phyloP scores from a whole-genome alignment of 1,140 invertebrate species.

The Lordiphosa clarofinis region DNA sequence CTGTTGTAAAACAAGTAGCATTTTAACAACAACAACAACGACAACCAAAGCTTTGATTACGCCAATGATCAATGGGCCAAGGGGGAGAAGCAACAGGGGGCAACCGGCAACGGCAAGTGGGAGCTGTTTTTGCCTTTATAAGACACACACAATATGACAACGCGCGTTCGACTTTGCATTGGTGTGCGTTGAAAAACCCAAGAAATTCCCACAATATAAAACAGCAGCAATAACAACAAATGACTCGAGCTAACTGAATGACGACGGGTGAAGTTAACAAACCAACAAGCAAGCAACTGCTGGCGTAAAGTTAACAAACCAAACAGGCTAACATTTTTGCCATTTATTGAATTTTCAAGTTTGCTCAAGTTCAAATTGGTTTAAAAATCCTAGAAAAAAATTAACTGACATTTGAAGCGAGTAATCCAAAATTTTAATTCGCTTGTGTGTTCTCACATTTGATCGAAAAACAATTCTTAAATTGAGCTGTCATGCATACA shows the following conservation, averaged over 20 bases:
- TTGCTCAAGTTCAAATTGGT: conserved; percentile 74
- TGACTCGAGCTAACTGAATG: conserved; percentile 20
- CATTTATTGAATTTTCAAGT: conserved; percentile 55
- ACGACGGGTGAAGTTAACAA: conserved; percentile 33
- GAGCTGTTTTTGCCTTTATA: conserved; percentile 65
- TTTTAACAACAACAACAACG: conserved; percentile 36
- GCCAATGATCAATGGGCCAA: conserved; percentile 23
- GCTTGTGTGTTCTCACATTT: too few relatives aligned
- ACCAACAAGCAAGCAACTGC: conserved; percentile 54
- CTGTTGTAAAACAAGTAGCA: conserved; percentile 62
- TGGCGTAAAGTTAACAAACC: conserved; percentile 70
- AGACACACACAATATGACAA: conserved; percentile 52
- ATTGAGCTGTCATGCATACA: conserved; percentile 1
- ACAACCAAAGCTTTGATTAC: conserved; percentile 62
- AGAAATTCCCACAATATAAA: conserved; percentile 80
- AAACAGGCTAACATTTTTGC: conserved; percentile 41
- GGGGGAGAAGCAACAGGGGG: conserved; percentile 9
- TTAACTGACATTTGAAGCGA: conserved; percentile 45
- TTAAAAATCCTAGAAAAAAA: conserved; percentile 46
- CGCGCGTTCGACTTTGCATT: conserved; percentile 25
- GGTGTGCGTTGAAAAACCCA: conserved; percentile 79
- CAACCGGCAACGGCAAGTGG: conserved; percentile 31
- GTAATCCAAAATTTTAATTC: not conserved
- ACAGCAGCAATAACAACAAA: conserved; percentile 68
- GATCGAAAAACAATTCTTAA: not conserved